Evolutionary conservation across 2,888 invertebrate genomes (phyloP).

Genomic region (Hyposoter dolosus): DNA sequence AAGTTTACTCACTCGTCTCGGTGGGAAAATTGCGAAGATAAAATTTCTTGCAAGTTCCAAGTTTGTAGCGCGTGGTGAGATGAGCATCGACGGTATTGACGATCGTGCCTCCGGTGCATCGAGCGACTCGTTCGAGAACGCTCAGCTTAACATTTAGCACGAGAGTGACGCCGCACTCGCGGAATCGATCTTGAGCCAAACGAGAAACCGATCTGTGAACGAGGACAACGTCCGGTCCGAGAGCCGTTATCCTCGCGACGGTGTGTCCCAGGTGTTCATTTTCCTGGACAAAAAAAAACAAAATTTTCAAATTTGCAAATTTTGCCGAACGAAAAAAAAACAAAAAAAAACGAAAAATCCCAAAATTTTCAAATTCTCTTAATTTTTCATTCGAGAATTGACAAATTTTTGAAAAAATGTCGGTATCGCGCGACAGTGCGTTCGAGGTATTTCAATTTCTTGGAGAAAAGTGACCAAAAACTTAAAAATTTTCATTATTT

Average conservation of each 20-base stretch:
- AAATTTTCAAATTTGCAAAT: not conserved
- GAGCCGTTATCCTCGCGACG: conserved; percentile 93
- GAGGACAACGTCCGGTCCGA: conserved; percentile 94
- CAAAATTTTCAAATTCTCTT: not conserved
- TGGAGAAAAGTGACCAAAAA: too few species aligned
- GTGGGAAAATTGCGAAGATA: conserved; percentile 88
- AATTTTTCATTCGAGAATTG: not conserved
- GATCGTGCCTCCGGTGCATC: conserved; percentile 93
- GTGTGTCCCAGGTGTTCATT: conserved; percentile 94
- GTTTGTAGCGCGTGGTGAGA: conserved; percentile 90
- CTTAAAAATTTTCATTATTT: too few species aligned
- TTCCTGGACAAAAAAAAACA: conserved; percentile 86
- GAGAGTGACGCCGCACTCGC: conserved; percentile 93
- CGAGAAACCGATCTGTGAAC: conserved; percentile 95
- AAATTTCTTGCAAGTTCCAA: conserved; percentile 94
- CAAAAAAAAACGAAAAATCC: too few species aligned
- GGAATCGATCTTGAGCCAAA: conserved; percentile 94
- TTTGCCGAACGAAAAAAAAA: too few species aligned
- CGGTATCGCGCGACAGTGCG: too few species aligned
- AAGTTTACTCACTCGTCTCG: conserved; percentile 83
- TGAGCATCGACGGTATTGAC: conserved; percentile 95
- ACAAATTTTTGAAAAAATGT: not conserved
- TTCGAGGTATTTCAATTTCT: too few species aligned
- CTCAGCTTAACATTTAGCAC: conserved; percentile 93
- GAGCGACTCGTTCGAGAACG: conserved; percentile 92